Conservation (phyloP, 2,113 vertebrate genomes). For the Paratilapia polleni region DNA sequence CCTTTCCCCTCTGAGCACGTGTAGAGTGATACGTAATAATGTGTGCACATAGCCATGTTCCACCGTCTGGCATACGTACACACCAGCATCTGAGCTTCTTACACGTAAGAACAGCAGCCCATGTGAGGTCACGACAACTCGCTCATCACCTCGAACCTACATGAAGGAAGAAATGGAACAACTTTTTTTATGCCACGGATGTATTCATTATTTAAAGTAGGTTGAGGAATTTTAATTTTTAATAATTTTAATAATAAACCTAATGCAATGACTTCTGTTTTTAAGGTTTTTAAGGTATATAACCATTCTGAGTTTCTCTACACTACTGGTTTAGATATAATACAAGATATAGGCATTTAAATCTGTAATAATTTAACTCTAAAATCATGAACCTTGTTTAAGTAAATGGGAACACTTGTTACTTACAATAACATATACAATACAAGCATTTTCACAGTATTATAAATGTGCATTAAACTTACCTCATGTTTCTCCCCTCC, state of each 20-base stretch:
- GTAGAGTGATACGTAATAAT: slow-evolving; percentile 85
- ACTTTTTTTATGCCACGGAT: not conserved
- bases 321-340: not conserved
- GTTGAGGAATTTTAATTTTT: not conserved
- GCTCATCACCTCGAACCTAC: slow-evolving; percentile 88
- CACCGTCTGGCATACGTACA: slow-evolving; percentile 93
- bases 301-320: not conserved
- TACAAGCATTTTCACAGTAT: not conserved
- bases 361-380: not conserved
- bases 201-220: not conserved
- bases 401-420: not conserved
- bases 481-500: slow-evolving; percentile 87
- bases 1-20: slow-evolving; percentile 86
- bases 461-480: slow-evolving; percentile 4
- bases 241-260: not conserved
- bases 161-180: not conserved
- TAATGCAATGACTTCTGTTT: not conserved
- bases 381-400: not conserved
- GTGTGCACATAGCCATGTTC: slow-evolving; percentile 93
- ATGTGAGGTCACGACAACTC: slow-evolving; percentile 87
- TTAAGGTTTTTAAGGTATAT: not conserved
- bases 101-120: slow-evolving; percentile 91
- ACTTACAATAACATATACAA: not conserved
- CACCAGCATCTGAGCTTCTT: slow-evolving; percentile 85
- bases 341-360: not conserved